Conservation (phyloP, 2,888 invertebrate genomes). For the Scotopteryx bipunctaria region DNA sequence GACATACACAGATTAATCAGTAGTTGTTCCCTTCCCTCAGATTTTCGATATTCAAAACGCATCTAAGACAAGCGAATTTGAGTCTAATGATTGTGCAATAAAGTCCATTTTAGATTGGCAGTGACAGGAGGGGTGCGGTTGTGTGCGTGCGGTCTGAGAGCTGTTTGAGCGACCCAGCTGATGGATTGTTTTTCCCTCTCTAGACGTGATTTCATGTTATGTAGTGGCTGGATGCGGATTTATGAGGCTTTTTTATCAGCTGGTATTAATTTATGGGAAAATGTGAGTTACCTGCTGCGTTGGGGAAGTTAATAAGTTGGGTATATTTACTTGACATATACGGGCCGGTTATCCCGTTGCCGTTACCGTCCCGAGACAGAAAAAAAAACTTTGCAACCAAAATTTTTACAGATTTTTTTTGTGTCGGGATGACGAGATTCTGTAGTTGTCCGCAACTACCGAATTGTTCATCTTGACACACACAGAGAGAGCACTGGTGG, state of each 20-base stretch:
- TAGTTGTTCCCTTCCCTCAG: too few species aligned
- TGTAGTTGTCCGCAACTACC: too few species aligned
- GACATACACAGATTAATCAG: too few species aligned
- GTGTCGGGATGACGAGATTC: too few species aligned
- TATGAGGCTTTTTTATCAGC: constrained; percentile 29
- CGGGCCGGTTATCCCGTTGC: too few species aligned
- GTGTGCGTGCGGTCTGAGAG: constrained; percentile 46
- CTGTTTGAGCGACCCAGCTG: constrained; percentile 54
- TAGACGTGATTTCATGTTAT: constrained; percentile 52
- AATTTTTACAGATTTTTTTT: too few species aligned
- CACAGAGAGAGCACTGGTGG: too few species aligned
- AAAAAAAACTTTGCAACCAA: neutral
- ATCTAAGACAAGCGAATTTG: neutral
- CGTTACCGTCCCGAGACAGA: too few species aligned
- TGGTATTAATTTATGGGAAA: constrained; percentile 15
- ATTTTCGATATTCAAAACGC: too few species aligned
- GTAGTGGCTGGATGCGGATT: constrained; percentile 43
- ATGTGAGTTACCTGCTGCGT: constrained; percentile 7
- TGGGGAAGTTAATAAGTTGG: too few species aligned
- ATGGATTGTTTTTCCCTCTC: constrained; percentile 59
- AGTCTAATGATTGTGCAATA: neutral
- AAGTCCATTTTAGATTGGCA: neutral
- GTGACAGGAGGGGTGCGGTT: constrained; percentile 27
- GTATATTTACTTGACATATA: too few species aligned
- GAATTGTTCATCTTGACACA: too few species aligned